Evolutionary conservation across 2,113 vertebrate species (phyloP), one percentile per base, ranked within the genome.

Genomic region (Hypanus sabinus): DNA sequence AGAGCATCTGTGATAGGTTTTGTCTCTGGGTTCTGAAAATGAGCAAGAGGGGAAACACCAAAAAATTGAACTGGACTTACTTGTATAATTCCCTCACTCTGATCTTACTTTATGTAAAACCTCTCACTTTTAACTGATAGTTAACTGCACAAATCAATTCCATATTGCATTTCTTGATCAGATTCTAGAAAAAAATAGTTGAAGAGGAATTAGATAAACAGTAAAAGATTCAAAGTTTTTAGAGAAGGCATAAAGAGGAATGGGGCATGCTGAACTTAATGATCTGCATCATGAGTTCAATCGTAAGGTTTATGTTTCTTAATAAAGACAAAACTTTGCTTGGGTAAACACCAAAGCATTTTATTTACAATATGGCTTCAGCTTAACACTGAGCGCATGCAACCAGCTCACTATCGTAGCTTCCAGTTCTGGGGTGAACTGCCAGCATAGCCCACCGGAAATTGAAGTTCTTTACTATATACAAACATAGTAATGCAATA

Each of bases 11-110:
- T 33, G 4, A 96, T 94, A 36, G 94, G 75, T 0, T 96, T 94
- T 87, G 90, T 93, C 90, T 96, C 94, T 0, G 95, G 94, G 55
- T 94, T 90, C 94, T 94, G 55, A n/a, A 94, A 94, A 18, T 6
- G 92, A n/a, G 62, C 8, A 20, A 93, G 33, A 36, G 1, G n/a
- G 1, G 36, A 55, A 30, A 87, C 68, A 1, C n/a, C 7, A 20
- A 68, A 65, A 2, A 68, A 8, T 65, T 90, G 62, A 68, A 90
- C n/a, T 65, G 85, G 65, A 20, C 27, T 46, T 0, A 1, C 60
- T 60, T 30, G 6, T 8, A 60, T 60, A 12, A 55, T 27, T 9
- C 30, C 83, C 0, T 60, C 55, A 12, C 27, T 57, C 7, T 83
- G 46, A 85, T 55, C 22, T 57, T 24, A 55, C 46, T 46, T 22